Base-by-base conservation (phyloP, 2,888 invertebrate species). In the Cistogaster globosa region DNA sequence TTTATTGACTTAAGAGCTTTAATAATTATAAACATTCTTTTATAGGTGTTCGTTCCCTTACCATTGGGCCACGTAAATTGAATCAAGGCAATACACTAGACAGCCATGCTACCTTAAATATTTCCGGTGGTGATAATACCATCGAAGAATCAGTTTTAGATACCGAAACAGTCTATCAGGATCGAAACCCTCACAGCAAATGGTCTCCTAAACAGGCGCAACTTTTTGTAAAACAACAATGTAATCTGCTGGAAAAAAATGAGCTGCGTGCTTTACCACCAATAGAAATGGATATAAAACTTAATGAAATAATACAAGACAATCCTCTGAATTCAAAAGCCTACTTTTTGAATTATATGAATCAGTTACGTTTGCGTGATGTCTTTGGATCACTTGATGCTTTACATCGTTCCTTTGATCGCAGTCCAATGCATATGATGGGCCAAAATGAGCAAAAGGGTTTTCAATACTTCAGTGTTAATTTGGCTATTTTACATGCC, bases 161-260 rank as follows among this genome's bases (percentile, higher is more conserved):
- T 60, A 88, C 88, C 0, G 88, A 89, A 12, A 88, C 87, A 0
- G 87, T 88, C 7, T 88, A 89, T 55, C 88, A 88, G 20, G 88
- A 89, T 58, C 89, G 89, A 1, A 90, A 90, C 84, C 86, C 94
- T 87, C 94, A 95, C 88, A 94, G 95, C 87, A 95, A 95, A 81
- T 97, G 97, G 97, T 97, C 97, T 1, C 95, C 96, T 85, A 95
- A 96, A 88, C 98, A 98, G 93, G 97, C 98, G 0, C 98, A 98
- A 92, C 93, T 97, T 67, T 97, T 98, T 90, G 96, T 98, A 77
- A 96, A 97, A 0, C 96, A 97, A 89, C 98, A 98, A 93, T 97
- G 97, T 12, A 95, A 96, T 87, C 93, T 97, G 72, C 91, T 98
- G 74, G 96, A 96, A 90, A 96, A 95, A 60, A 96, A 97, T 92